Base-by-base conservation (phyloP, 2,888 invertebrate genomes). In the Molanna angustata region DNA sequence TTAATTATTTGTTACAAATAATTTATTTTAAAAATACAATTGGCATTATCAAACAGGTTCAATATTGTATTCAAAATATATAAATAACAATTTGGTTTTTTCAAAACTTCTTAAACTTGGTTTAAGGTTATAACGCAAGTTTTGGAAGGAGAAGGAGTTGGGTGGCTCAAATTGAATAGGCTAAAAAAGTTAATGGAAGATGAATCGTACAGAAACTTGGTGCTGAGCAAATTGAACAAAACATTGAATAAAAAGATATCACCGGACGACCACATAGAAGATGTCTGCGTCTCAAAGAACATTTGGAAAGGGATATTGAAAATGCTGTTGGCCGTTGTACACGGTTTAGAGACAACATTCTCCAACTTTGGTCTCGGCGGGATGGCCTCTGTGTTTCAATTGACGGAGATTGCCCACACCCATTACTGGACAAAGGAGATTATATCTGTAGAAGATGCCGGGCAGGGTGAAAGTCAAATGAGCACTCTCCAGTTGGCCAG, bases 221-320 rank as follows among this genome's bases (percentile, higher is more conserved):
- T 97, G 32, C 85, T 99, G 42, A 92, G 92, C 61, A 93, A 96
- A 67, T 79, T 99, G 2, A 99, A 99, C 70, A 87, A 90, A 64
- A 95, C 95, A 46, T 80, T 96, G 50, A 95, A 94, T 64, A 84
- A 86, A 62, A 97, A 93, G 73, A 88, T 96, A 53, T 90, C 94
- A 45, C 93, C 94, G 1, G 94, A 94, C 67, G 98, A 97, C 74
- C 93, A 94, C 69, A 90, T 99, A 37, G 97, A 97, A 65, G 98
- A 99, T 79, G 92, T 97, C 76, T 92, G 91, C 67, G 80, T 99
- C 4, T 82, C 89, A 49, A 91, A 93, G 66, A 80, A 90, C 0
- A 85, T 97, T 18, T 98, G 94, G 89, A 98, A 98, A 70, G 99
- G 98, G 27, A 94, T 96, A 87, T 73, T 96, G 48, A 94, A 94